Percentiles rank a stretch among this genome's conserved stretches.
Evolutionary conservation across 1,140 invertebrate genomes (phyloP).

Genomic region (Halesus radiatus): DNA sequence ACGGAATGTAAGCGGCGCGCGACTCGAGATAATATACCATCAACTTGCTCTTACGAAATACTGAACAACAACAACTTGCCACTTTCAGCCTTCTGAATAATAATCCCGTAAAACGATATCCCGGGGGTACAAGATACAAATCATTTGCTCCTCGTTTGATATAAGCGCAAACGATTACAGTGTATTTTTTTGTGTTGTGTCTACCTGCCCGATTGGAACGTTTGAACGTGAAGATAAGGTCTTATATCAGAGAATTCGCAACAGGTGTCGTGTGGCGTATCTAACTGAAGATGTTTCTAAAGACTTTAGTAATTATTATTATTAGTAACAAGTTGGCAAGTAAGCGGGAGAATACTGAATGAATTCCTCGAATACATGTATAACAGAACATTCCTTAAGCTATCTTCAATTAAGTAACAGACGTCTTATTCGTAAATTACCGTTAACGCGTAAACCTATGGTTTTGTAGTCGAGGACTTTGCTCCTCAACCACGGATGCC

Average conservation of each 20-base stretch:
- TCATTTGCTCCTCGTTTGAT: no score
- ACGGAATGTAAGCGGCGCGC: slow-evolving; percentile 13
- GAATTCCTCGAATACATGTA: no score
- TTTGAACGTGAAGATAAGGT: background rate
- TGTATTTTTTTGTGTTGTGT: background rate
- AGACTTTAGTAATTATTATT: slow-evolving; percentile 1
- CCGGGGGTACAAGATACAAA: no score
- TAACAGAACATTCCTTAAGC: no score
- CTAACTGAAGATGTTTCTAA: background rate
- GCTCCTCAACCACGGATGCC: no score
- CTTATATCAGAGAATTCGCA: slow-evolving; percentile 15
- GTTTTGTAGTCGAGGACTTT: no score
- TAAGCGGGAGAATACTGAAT: background rate
- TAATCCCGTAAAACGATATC: no score
- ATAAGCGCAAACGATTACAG: no score
- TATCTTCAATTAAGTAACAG: no score
- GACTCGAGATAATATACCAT: background rate
- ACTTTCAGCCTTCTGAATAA: no score
- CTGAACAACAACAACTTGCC: background rate
- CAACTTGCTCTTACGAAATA: slow-evolving; percentile 10
- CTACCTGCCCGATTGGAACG: background rate
- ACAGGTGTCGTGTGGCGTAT: slow-evolving; percentile 18
- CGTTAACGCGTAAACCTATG: no score
- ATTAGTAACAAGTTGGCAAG: background rate
- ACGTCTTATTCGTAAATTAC: no score